Evolutionary conservation across 37 sponge, comb jelly and placozoan genomes (phyloP), one percentile per base, ranked within the genome.

Genomic region (Cliona cf. orientalis): DNA sequence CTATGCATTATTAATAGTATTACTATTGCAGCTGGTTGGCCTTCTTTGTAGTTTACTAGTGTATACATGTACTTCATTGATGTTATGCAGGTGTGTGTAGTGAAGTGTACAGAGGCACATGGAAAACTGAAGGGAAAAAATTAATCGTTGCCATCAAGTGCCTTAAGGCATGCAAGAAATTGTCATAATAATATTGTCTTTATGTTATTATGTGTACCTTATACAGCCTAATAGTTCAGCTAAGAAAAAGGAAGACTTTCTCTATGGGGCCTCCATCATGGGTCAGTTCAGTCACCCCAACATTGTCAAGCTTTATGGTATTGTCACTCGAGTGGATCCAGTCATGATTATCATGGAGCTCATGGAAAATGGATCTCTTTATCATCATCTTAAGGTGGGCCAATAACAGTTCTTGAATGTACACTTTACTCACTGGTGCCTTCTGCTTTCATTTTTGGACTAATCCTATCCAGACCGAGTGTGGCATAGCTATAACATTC

Each of bases 41-140:
- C n/a, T n/a, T n/a, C n/a, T n/a, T n/a, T n/a, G n/a, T n/a, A n/a
- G n/a, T n/a, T n/a, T n/a, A n/a, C n/a, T n/a, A n/a, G n/a, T n/a
- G n/a, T n/a, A n/a, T n/a, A n/a, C n/a, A n/a, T n/a, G n/a, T n/a
- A n/a, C n/a, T n/a, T n/a, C n/a, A n/a, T n/a, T n/a, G n/a, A n/a
- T n/a, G n/a, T n/a, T n/a, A n/a, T n/a, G n/a, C n/a, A 89, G 94
- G 94, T 70, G 94, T 93, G 66, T 96, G 93, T 91, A 94, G 97
- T 21, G 75, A 81, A 2, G 97, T 96, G n/a, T 90, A 68, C 58
- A 61, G 67, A 33, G 97, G 91, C 35, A 58, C 37, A 19, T 91
- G 84, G 88, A 82, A n/a, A n/a, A n/a, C n/a, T n/a, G n/a, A n/a
- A n/a, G n/a, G n/a, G 6, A 84, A 69, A 42, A 71, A 72, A 40